A percentile compares a stretch with the other conserved stretches of the same genome.
Conservation (phyloP, 2,797 vertebrate genomes). For the Sebastes goodei region DNA sequence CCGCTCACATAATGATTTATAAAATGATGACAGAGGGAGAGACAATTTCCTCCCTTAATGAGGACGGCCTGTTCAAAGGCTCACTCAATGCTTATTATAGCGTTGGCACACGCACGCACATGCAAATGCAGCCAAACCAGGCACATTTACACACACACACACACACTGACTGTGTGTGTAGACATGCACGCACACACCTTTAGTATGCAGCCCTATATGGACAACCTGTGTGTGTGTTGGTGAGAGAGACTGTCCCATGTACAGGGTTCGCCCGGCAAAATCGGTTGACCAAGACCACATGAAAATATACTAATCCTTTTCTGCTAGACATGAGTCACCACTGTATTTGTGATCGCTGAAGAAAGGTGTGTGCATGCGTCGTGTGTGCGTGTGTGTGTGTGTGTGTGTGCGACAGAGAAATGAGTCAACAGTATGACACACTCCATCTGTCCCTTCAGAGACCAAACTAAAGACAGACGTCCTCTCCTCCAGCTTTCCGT, state of each 20-base stretch:
- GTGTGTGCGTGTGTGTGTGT: conserved; percentile 12
- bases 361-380: conserved; percentile 44
- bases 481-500: conserved; percentile 44
- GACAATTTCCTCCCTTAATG: conserved; percentile 64
- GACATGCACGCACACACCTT: conserved; percentile 35
- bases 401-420: conserved; percentile 38
- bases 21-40: conserved; percentile 65
- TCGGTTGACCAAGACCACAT: conserved; percentile 75
- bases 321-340: conserved; percentile 79
- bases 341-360: conserved; percentile 43
- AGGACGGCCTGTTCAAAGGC: conserved; percentile 53
- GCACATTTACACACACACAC: conserved; percentile 28
- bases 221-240: conserved; percentile 7
- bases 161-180: conserved; percentile 12
- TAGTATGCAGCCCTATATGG: conserved; percentile 31
- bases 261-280: conserved; percentile 44
- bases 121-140: conserved; percentile 35
- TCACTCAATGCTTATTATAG: conserved; percentile 58
- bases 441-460: conserved; percentile 50
- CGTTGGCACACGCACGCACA: conserved; percentile 11
- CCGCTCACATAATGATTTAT: conserved; percentile 69
- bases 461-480: conserved; percentile 48
- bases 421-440: conserved; percentile 66
- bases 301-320: conserved; percentile 73
- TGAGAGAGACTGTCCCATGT: conserved; percentile 30